Evolutionary conservation across 2,113 vertebrate genomes (phyloP), one percentile per base, ranked within the genome.

Genomic region (Marmota monax): DNA sequence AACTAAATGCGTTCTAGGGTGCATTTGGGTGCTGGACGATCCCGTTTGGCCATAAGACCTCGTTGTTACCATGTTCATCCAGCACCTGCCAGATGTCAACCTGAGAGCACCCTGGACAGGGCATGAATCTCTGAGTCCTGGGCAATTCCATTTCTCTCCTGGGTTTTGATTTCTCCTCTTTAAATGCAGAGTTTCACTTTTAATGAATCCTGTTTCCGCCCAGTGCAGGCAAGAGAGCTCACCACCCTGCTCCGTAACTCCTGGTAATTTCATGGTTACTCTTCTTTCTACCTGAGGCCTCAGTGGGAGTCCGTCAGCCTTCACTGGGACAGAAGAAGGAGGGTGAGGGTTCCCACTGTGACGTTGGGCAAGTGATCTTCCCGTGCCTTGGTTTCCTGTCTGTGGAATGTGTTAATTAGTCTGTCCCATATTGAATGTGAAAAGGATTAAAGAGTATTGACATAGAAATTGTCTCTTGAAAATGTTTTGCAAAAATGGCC

Each of bases 101-200:
- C 9, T 45, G 32, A 5, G 53, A 88, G 20, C 67, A 16, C 1
- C 39, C 65, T 61, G n/a, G 25, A 80, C 11, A 93, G 37, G 23
- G 32, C 23, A 11, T 48, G 45, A n/a, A 77, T 74, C 32, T 22
- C 32, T 22, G 77, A 89, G 48, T 82, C 13, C 37, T 27, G 29
- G 42, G 27, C 45, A 82, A 84, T 29, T 90, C 72, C 5, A 1
- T 53, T 53, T 90, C 73, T 8, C 23, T 88, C 76, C 65, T 92
- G 58, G 13, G 67, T 70, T 76, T 93, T 93, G 42, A 25, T 92
- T 89, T 96, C 76, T 96, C 42, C 45, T 92, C 84, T 84, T 86
- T 69, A 61, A 92, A 87, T 95, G 76, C 84, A 79, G 29, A 10
- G 3, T 88, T 84, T 92, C 74, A 72, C 18, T 23, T 56, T 84